Evolutionary conservation across 2,797 vertebrate genomes (phyloP), one percentile per base, ranked within the genome.

Genomic region (Characodon lateralis): DNA sequence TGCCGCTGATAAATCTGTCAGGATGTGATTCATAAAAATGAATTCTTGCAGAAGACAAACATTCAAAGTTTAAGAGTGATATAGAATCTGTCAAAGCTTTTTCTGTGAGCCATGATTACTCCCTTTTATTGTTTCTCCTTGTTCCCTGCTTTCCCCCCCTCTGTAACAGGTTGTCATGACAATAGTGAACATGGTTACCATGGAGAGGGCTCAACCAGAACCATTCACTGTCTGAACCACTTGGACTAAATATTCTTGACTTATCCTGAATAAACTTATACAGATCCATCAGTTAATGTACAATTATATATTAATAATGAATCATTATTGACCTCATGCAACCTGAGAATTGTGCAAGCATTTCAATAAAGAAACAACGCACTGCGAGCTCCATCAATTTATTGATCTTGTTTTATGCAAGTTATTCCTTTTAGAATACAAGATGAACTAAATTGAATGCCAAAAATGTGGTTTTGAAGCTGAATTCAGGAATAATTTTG

Each of bases 161-260:
- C 90, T 69, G 84, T 88, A 92, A 84, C 88, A 84, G 86, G 95
- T 96, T 95, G 95, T 94, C 95, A 96, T 96, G 95, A 94, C 91
- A 85, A 96, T 95, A 82, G 86, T 78, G 93, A 95, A 92, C 88
- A 88, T 83, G 80, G 95, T 96, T 96, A 94, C 95, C 95, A 95
- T 95, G 95, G 95, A 93, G 94, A 96, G 89, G 82, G 85, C 92
- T 94, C 79, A 88, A 89, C 81, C 91, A 63, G 73, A 90, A 73
- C 77, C 76, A 76, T 85, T 80, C 76, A 79, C 85, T 73, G 78
- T 86, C 84, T 86, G 83, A 91, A 86, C 88, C 85, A 87, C 35
- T 66, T 16, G 26, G 2, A 22, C 70, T 73, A 59, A 12, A 73
- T 84, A 70, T 76, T 82, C 68, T 84, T 85, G 87, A 86, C 77